These are phyloP conservation scores for Homarus gammarus DNA, from an alignment of 2,888 invertebrate genomes.

Conservation along the genomic window DNA sequence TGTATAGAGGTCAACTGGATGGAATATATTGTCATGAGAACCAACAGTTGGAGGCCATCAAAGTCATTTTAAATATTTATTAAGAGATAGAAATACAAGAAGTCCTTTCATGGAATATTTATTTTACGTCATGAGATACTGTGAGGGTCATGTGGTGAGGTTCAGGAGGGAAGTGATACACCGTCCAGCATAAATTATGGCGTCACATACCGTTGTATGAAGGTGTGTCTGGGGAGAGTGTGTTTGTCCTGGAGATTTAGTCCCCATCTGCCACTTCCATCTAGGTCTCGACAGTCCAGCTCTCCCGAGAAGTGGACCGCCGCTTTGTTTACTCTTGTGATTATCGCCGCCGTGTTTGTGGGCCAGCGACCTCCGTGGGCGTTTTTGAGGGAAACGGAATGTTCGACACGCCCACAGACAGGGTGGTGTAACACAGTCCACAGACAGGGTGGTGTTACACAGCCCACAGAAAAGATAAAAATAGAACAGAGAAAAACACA, in stretches of 20 bases:
- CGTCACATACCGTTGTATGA: background rate
- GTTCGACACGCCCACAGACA: background rate
- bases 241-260: constrained; percentile 15
- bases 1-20: no score
- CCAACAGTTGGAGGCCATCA: no score
- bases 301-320: background rate
- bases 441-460: no score
- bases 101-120: no score
- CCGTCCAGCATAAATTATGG: background rate
- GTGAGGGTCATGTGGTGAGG: no score
- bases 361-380: background rate
- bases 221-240: background rate
- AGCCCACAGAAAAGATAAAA: no score
- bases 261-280: constrained; percentile 6
- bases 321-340: background rate
- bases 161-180: background rate
- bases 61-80: no score
- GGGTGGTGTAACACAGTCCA: no score
- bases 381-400: background rate
- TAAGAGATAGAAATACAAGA: no score
- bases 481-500: no score
- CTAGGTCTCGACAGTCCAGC: background rate
- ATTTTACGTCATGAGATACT: no score
- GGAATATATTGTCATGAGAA: no score
- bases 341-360: constrained; percentile 23